Evolutionary conservation across 2,888 invertebrate genomes (phyloP).

Genomic region (Pegoplata infirma): DNA sequence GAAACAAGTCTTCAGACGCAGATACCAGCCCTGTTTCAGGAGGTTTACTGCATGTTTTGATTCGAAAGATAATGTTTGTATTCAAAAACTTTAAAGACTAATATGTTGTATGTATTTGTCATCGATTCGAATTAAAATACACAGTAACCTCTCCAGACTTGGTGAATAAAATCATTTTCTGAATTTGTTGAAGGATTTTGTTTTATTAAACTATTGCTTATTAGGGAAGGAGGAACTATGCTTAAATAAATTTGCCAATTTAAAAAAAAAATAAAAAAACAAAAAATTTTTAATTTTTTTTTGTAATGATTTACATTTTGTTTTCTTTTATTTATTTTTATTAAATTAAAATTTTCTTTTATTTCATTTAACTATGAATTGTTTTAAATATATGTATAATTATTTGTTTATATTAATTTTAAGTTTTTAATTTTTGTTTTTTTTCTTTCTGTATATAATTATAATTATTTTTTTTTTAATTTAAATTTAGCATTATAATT

Average conservation of each 20-base stretch:
- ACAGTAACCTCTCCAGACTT: too few relatives aligned
- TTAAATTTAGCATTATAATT: constrained; percentile 59
- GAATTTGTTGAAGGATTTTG: too few relatives aligned
- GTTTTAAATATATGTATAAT: constrained; percentile 60
- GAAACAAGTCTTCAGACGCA: too few relatives aligned
- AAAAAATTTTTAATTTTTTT: constrained; percentile 26
- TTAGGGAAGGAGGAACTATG: too few relatives aligned
- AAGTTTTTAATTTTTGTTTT: constrained; percentile 25
- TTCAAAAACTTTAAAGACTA: too few relatives aligned
- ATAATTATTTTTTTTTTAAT: constrained; percentile 43
- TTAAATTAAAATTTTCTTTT: constrained; percentile 55
- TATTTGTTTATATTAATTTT: constrained; percentile 46
- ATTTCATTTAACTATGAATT: constrained; percentile 59
- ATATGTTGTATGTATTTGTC: too few relatives aligned
- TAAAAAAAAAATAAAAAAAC: constrained; percentile 14
- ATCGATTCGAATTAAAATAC: too few relatives aligned
- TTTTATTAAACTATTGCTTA: too few relatives aligned
- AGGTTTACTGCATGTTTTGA: too few relatives aligned
- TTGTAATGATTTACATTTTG: constrained; percentile 52
- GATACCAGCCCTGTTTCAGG: too few relatives aligned
- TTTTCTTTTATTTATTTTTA: constrained; percentile 50
- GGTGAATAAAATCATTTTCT: too few relatives aligned
- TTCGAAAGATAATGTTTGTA: too few relatives aligned
- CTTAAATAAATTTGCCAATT: background rate
- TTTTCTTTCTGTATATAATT: constrained; percentile 49